Percentiles rank a stretch among this genome's conserved stretches.
phyloP scores from a whole-genome alignment of 2,797 vertebrate species.

The Poeciliopsis infans region DNA sequence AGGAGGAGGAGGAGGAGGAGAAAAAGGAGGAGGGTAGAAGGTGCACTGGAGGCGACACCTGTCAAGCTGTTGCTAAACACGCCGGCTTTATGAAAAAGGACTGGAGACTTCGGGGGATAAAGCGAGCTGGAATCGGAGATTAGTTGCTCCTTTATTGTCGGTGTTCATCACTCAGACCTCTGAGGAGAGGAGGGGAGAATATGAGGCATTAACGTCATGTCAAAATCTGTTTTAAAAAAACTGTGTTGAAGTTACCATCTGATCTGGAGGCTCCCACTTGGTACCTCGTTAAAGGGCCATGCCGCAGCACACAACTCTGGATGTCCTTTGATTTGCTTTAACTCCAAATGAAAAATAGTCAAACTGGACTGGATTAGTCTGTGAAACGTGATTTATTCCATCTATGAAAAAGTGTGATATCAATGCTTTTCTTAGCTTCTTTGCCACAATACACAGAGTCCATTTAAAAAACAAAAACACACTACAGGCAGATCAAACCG shows the following conservation, averaged over 20 bases:
- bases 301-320: not conserved
- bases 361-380: not conserved
- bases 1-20: not conserved
- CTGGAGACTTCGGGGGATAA: constrained; percentile 33
- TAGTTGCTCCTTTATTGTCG: constrained; percentile 55
- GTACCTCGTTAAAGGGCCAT: not conserved
- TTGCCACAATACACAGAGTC: not conserved
- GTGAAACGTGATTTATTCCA: not conserved
- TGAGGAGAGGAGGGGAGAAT: constrained; percentile 6
- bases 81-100: constrained; percentile 49
- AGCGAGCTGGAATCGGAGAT: constrained; percentile 56
- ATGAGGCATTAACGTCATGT: constrained; percentile 24
- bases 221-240: constrained; percentile 2
- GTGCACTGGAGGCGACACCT: constrained; percentile 68
- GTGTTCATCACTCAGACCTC: not conserved
- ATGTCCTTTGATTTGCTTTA: not conserved
- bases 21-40: constrained; percentile 11
- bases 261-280: not conserved
- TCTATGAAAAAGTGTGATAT: not conserved
- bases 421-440: not conserved
- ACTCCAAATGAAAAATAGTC: not conserved
- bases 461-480: not conserved
- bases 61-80: constrained; percentile 63
- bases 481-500: not conserved
- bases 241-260: not conserved